Evolutionary conservation across 2,888 invertebrate species (phyloP).

Genomic region (Drosophila imparisetae): DNA sequence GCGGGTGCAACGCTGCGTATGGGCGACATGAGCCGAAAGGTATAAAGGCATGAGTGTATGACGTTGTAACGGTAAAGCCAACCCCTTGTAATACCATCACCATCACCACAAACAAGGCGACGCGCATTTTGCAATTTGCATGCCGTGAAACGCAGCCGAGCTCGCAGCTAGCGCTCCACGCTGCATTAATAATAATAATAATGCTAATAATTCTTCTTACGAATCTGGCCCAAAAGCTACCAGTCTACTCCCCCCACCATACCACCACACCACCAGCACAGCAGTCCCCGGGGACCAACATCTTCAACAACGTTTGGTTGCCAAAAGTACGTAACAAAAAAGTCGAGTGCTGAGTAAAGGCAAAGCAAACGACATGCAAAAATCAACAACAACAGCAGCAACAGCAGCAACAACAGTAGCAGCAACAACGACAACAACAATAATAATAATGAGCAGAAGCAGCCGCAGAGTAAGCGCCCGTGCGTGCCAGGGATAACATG

Average conservation of each 20-base stretch:
- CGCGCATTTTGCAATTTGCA: slow-evolving; percentile 70
- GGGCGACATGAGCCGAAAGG: slow-evolving; percentile 48
- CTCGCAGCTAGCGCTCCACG: not conserved
- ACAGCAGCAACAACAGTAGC: slow-evolving; percentile 1
- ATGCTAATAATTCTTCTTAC: slow-evolving; percentile 70
- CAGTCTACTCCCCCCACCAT: not conserved
- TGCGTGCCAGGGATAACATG: slow-evolving; percentile 74
- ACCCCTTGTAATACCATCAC: slow-evolving; percentile 48
- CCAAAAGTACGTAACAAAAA: slow-evolving; percentile 43
- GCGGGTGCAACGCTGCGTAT: slow-evolving; percentile 67
- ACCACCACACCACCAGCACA: not conserved
- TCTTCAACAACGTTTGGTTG: slow-evolving; percentile 12
- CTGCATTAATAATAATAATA: slow-evolving; percentile 11
- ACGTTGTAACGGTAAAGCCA: slow-evolving; percentile 22
- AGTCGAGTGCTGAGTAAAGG: slow-evolving; percentile 28
- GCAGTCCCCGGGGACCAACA: not conserved
- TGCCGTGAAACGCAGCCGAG: slow-evolving; percentile 41
- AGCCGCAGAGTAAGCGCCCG: slow-evolving; percentile 41
- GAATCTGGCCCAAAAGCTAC: slow-evolving; percentile 48
- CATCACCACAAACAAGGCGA: slow-evolving; percentile 34
- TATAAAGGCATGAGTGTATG: not conserved
- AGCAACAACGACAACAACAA: slow-evolving; percentile 18
- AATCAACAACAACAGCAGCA: slow-evolving; percentile 47
- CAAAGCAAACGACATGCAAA: slow-evolving; percentile 60
- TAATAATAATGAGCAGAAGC: slow-evolving; percentile 39